phyloP scores from a whole-genome alignment of 2,113 vertebrate genomes.

The Dryoscopus gambensis region DNA sequence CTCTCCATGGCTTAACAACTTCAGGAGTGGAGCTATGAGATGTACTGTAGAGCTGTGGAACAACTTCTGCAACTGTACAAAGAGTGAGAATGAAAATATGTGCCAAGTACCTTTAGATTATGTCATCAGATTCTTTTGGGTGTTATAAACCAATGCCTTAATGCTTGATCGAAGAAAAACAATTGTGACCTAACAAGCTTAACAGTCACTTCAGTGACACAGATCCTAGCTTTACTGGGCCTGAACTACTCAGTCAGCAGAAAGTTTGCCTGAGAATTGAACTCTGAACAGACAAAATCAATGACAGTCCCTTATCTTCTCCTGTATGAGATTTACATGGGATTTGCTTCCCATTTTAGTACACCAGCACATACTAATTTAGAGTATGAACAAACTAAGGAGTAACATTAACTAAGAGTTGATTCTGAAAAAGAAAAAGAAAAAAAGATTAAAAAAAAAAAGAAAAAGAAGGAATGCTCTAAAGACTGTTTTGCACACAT shows the following conservation, averaged over 20 bases:
- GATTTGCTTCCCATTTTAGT: not conserved
- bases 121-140: not conserved
- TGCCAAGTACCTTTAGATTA: not conserved
- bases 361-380: not conserved
- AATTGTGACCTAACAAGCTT: not conserved
- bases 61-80: not conserved
- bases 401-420: not conserved
- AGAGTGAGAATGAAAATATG: not conserved
- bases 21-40: not conserved
- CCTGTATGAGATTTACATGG: not conserved
- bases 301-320: not conserved
- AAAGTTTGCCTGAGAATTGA: not conserved
- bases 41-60: not conserved
- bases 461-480: not conserved
- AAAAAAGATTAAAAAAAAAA: rapidly evolving
- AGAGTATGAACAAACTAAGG: not conserved
- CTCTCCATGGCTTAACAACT: not conserved
- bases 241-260: not conserved
- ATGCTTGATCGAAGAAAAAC: not conserved
- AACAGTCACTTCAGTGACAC: not conserved
- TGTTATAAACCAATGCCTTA: not conserved
- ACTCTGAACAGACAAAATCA: slow-evolving; percentile 1
- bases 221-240: not conserved
- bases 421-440: not conserved
- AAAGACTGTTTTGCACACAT: not conserved